Base-by-base conservation (phyloP, 1,140 invertebrate genomes). In the Eueides isabella region DNA sequence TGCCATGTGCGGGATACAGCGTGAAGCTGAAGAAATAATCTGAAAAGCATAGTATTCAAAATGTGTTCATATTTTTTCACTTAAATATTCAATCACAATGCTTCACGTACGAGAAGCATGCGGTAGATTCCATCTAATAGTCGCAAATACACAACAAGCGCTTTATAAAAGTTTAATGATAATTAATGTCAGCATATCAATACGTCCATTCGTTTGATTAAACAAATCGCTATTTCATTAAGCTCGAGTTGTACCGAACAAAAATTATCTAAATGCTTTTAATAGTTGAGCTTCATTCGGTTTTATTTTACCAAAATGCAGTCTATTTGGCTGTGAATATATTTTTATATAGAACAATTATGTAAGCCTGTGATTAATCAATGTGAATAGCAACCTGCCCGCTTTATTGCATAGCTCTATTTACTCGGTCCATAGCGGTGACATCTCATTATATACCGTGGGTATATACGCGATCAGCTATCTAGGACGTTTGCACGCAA, bases 311-410 rank as follows among this genome's bases (percentile, higher is more conserved):
- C 71, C 67, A 77, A 80, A 79, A 79, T 71, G 66, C 69, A 74
- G 72, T 73, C 66, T 82, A 81, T 82, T 80, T 78, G 79, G 77
- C 79, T 78, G 67, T 75, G 80, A 77, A 82, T 82, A 80, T 80
- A 80, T 82, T 82, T 82, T 84, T 84, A 82, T 78, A 82, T 82
- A 74, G 82, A 84, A 86, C 83, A 89, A 89, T 89, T 91, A 90
- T 90, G 87, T 89, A 89, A 91, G 86, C 84, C 85, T 86, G 82
- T 90, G 87, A 92, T 92, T 92, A 92, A 90, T 92, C 88, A 89
- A 88, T 85, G 82, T 83, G 87, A 86, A 85, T 85, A 84, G 83
- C 83, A 75, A 74, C 76, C 83, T 83, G 80, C 80, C 80, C 77
- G 84, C 82, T 86, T 89, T 89, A 86, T 88, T 88, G 82, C 85